Base-by-base conservation (phyloP, 2,113 vertebrate genomes). In the Tenebrosternarchus preto region DNA sequence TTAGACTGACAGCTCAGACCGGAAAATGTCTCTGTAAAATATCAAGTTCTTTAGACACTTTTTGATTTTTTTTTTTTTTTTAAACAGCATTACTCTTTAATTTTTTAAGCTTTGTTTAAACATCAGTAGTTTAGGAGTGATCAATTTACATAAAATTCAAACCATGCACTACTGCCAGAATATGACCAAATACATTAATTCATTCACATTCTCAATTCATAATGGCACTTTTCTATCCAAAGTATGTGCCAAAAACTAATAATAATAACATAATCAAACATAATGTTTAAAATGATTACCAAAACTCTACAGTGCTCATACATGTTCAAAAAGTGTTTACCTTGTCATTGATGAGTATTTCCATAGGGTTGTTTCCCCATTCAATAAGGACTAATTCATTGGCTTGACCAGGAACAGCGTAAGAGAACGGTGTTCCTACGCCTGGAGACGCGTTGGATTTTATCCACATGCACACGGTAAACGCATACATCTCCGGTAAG, bases 281-380 rank as follows among this genome's bases (percentile, higher is more conserved):
- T n/a, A n/a, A n/a, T n/a, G n/a, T n/a, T n/a, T 9, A 46, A 46
- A 46, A 46, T 9, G 11, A 46, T 5, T 9, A 46, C 9, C 39
- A 46, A 46, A 46, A 46, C 5, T 50, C 43, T 50, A 50, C 43
- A 15, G 1, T 50, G 1, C 3, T 25, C 39, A 61, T n/a, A 43
- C 72, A 24, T 67, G 66, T 8, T 1, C 9, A 8, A 67, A 3
- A 1, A 20, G 17, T 20, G 3, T 55, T 16, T 89, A 97, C 98
- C 96, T 99, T 99, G 90, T 99, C 97, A 0, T 99, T 99, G 73
- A 99, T 96, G 59, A 99, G 94, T 56, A 99, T 95, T 91, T 99
- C 98, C 97, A 99, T 99, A 0, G 97, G 97, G 85, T 98, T 99
- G 87, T 95, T 98, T 9, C 98, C 98, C 98, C 97, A 98, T 87